Base-by-base conservation (phyloP, 2,888 invertebrate genomes). In the Macrophya annulata region DNA sequence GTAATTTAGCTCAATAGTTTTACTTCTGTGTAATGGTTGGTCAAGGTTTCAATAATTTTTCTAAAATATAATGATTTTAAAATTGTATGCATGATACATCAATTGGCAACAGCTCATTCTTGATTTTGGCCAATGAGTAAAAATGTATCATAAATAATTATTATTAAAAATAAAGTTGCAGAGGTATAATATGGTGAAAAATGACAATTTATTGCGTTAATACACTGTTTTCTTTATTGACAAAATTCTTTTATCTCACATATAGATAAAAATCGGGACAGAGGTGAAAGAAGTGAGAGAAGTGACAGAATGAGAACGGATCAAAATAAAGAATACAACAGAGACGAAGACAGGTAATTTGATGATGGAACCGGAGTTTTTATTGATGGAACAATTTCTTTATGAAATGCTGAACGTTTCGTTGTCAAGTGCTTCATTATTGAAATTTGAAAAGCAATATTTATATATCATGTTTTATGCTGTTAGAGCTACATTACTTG, bases 341-440 rank as follows among this genome's bases (percentile, higher is more conserved):
- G 90, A 89, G 89, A 90, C 85, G 92, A 92, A 31, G 91, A 91
- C 89, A 93, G 93, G 93, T 93, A 92, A 90, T 88, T 51, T 82
- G 40, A 65, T 65, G 43, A 76, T 74, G 40, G 81, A 87, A 85
- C 79, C 85, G 21, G 83, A 83, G 31, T 65, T 10, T 82, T 82
- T 45, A 84, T 77, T 65, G 17, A 25, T 77, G 40, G 8, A 62
- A 10, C 43, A 62, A 59, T 62, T 81, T 1, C n/a, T 62, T 43
- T 62, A 21, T 37, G 51, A 77, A 4, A 51, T 17, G 37, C 37
- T 2, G 31, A 77, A 55, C 31, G 31, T 55, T 51, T 37, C 31
- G 55, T n/a, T 37, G 12, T 55, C 21, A 8, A 45, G 43, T 17
- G 25, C 4, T 45, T 45, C 2, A 21, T 74, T 25, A 3, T 8